phyloP scores from a whole-genome alignment of 2,888 invertebrate species.

The Pyrgus malvae region DNA sequence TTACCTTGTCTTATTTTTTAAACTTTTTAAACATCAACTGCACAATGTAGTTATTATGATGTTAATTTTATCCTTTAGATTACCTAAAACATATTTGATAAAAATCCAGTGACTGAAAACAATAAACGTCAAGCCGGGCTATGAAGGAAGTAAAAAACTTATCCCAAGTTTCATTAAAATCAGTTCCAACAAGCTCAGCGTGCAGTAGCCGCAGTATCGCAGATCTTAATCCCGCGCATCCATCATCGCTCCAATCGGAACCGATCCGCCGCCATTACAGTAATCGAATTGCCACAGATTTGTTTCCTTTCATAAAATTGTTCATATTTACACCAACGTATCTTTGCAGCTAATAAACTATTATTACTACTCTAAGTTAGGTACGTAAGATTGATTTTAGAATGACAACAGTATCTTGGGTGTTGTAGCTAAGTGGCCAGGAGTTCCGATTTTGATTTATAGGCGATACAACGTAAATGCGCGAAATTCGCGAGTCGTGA shows the following conservation, averaged over 20 bases:
- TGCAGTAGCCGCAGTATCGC: constrained; percentile 1
- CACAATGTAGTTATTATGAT: too few species aligned
- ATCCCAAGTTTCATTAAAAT: too few species aligned
- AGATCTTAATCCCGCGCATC: constrained; percentile 26
- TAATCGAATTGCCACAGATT: constrained; percentile 59
- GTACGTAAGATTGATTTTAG: not conserved
- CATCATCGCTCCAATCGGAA: constrained; percentile 26
- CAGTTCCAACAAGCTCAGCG: constrained; percentile 1
- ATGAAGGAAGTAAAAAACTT: too few species aligned
- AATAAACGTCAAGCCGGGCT: too few species aligned
- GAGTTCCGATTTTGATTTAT: constrained; percentile 35
- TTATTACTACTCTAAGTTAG: not conserved
- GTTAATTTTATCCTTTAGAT: too few species aligned
- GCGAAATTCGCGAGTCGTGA: constrained; percentile 36
- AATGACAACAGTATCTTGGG: not conserved
- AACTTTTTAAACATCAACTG: too few species aligned
- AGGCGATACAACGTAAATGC: constrained; percentile 30
- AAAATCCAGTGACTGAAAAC: too few species aligned
- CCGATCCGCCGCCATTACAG: constrained; percentile 50
- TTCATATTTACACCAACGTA: constrained; percentile 45
- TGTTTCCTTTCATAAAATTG: constrained; percentile 58
- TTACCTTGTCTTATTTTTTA: too few species aligned
- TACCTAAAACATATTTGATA: too few species aligned
- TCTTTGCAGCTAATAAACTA: not conserved
- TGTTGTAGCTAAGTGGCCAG: not conserved